Base-by-base conservation (phyloP, 2,888 invertebrate species). In the Meloe dianella region DNA sequence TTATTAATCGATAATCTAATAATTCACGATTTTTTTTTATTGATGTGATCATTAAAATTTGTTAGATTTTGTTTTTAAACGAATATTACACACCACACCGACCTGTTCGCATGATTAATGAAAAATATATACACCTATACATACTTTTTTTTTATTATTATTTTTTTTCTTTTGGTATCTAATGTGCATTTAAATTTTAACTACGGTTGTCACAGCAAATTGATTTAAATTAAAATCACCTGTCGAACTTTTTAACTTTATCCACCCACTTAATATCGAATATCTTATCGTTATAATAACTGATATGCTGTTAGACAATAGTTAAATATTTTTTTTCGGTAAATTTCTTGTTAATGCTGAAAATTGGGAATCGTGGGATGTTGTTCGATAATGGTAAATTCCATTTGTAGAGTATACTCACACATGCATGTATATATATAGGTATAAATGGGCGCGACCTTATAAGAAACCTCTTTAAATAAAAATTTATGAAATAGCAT, bases 161-260 rank as follows among this genome's bases (percentile, higher is more conserved):
- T 72, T 68, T 67, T 70, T 66, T 66, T 38, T 20, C 20, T 7
- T 20, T 20, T 20, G 1, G 20, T 10, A 47, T 60, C 60, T 66
- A 69, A 69, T 71, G 67, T 65, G 64, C 68, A 69, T 66, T 71
- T 70, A 71, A 66, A 70, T 17, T 74, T 73, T 72, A 72, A 69
- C 60, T 63, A 73, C 71, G 74, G 69, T 65, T 73, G 73, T 71
- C 73, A 64, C 65, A 67, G 58, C 63, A 70, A 75, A 74, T 75
- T 73, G 74, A 73, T 74, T 75, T 73, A 71, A 74, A 73, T 74
- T 75, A 72, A 74, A 69, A 63, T 54, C 70, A 72, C 68, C 68
- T 68, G 72, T 69, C 70, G 69, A 69, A 74, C 27, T 67, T 64
- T 69, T 64, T 47, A 67, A 70, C 68, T 71, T 63, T 66, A 70